A percentile compares a stretch with the other conserved stretches of the same genome.
Conservation (phyloP, 2,113 vertebrate genomes). For the Romanogobio albipinnatus region DNA sequence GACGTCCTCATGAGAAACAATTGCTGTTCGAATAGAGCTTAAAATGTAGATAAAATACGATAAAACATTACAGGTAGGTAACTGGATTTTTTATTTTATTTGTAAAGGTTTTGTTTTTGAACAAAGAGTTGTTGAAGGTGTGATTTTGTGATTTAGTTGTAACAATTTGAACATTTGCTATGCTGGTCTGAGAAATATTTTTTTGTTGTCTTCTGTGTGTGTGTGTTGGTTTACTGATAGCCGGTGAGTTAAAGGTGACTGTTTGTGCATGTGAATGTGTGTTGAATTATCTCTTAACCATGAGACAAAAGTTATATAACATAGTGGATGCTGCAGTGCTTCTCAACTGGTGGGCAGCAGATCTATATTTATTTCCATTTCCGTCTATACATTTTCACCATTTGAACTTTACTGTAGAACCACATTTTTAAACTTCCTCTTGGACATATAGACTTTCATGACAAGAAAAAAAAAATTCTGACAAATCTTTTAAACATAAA, state of each 20-base stretch:
- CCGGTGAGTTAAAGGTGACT: slow-evolving; percentile 72
- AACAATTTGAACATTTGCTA: not conserved
- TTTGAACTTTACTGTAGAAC: not conserved
- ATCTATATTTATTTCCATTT: not conserved
- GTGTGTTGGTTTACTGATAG: slow-evolving; percentile 63
- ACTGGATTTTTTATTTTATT: not conserved
- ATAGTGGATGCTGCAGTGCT: not conserved
- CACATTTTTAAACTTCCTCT: not conserved
- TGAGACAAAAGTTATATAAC: not conserved
- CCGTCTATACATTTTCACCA: not conserved
- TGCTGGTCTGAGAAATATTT: not conserved
- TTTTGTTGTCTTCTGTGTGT: not conserved
- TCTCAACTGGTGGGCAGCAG: not conserved
- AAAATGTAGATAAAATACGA: not conserved
- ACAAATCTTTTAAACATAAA: not conserved
- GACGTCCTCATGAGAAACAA: too few species aligned
- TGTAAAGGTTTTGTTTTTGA: not conserved
- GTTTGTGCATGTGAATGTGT: slow-evolving; percentile 60
- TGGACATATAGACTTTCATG: not conserved
- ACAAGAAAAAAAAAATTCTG: not conserved
- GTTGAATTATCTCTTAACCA: slow-evolving; percentile 4
- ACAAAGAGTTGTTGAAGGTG: too few species aligned
- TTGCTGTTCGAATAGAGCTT: too few species aligned
- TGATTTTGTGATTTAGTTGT: not conserved
- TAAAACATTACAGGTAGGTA: not conserved